A percentile compares a stretch with the other conserved stretches of the same genome.
Evolutionary conservation across 2,888 invertebrate genomes (phyloP).

Genomic region (Harmothoe impar): DNA sequence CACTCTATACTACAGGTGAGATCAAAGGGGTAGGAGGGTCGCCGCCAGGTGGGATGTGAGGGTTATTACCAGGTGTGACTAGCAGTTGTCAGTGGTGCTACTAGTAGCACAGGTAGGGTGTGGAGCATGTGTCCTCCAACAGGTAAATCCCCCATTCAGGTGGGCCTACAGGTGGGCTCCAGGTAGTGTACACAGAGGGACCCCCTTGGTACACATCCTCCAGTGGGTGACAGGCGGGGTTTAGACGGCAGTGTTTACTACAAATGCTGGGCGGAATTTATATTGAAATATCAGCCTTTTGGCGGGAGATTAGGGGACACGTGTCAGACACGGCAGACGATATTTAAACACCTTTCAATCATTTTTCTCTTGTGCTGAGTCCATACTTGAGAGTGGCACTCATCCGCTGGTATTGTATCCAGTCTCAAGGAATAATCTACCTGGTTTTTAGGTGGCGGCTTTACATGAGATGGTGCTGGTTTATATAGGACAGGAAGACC

Average conservation of each 20-base stretch:
- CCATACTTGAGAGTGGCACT: no score
- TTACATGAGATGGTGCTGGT: background rate
- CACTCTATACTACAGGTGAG: background rate
- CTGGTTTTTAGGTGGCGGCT: background rate
- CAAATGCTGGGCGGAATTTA: background rate
- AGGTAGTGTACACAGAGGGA: no score
- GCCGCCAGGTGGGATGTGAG: background rate
- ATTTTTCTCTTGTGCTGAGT: no score
- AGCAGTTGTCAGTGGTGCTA: no score
- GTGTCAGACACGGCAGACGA: background rate
- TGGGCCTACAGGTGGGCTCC: no score
- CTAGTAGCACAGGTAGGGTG: background rate
- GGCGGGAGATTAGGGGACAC: slow-evolving; percentile 15
- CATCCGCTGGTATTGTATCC: no score
- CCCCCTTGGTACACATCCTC: no score
- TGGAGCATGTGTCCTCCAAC: background rate
- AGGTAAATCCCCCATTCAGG: background rate
- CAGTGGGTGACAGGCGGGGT: no score
- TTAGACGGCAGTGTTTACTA: background rate
- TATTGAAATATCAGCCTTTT: slow-evolving; percentile 12
- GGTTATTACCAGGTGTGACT: no score
- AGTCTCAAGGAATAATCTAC: no score
- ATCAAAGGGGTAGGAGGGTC: background rate
- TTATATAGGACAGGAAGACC: no score
- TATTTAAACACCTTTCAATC: background rate